Base-by-base conservation (phyloP, 92 coral and sea anemone genomes). In the Scolanthus callimorphus region DNA sequence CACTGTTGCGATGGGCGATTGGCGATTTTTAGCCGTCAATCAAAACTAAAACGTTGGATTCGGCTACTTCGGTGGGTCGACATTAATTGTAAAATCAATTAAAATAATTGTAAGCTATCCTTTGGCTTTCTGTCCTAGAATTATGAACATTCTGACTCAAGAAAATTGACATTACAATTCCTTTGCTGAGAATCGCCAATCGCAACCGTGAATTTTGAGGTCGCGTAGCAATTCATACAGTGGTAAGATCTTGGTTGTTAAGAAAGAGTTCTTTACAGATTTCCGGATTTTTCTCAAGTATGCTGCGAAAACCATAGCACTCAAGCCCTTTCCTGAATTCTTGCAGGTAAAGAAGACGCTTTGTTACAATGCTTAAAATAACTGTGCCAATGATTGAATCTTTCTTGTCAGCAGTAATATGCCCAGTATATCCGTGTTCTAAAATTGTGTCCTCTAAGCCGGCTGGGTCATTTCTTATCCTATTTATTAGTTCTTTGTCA, bases 371-470 rank as follows among this genome's bases (percentile, higher is more conserved):
- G 71, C 84, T 70, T 46, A 76, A 27, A 19, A 59, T 64, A 17
- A 70, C 78, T 69, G 89, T 76, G 8, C 80, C 80, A 41, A 50
- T 44, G 20, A 76, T 76, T 30, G 69, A 71, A 9, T 65, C 54
- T 23, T 21, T 17, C 29, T 65, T 65, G 58, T 63, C 71, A 13
- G 59, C 27, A 44, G 31, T 51, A 22, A 82, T 65, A 3, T 4
- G 39, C 29, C 89, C 79, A 54, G 83, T 82, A 59, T 57, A 82
- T 9, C 84, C 84, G 65, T 82, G 73, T 20, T 76, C 79, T 26
- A 82, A 27, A 34, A 75, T 70, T 51, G 25, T 47, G 23, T 82
- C 83, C 20, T 29, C 10, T 44, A n/a, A n/a, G n/a, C n/a, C n/a
- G n/a, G n/a, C n/a, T 15, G 83, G 83, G 20, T 76, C 89, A 37